Evolutionary conservation across 35 echinoderm and acorn worm species (phyloP).

Genomic region (Heliocidaris erythrogramma): DNA sequence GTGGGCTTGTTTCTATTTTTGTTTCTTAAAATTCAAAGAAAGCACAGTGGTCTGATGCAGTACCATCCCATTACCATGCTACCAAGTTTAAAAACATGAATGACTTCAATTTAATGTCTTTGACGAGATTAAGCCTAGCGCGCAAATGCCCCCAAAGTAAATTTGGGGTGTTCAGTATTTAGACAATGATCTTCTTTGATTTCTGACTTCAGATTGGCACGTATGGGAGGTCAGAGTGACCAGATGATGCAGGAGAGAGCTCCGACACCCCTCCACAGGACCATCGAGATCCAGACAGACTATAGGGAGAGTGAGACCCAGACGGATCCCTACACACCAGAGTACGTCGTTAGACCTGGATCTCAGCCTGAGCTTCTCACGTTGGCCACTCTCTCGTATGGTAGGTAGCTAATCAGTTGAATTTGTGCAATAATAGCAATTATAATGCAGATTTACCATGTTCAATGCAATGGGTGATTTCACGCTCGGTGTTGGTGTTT

Average conservation of each 20-base stretch:
- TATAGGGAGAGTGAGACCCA: constrained; percentile 98
- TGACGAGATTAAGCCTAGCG: no score
- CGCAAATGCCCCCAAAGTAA: no score
- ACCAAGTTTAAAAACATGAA: no score
- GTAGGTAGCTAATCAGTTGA: constrained; percentile 48
- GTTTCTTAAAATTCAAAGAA: no score
- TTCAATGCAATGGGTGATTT: no score
- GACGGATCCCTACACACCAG: constrained; percentile 96
- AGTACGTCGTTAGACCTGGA: constrained; percentile 96
- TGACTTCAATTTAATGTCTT: no score
- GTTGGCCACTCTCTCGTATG: constrained; percentile 89
- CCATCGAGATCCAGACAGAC: constrained; percentile 98
- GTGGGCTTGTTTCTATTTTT: no score
- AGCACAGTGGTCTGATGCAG: no score
- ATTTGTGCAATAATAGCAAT: no score
- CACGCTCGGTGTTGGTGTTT: no score
- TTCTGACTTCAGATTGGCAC: constrained; percentile 51
- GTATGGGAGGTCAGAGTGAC: constrained; percentile 67
- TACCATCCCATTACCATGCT: no score
- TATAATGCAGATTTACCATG: no score
- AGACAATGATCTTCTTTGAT: not conserved
- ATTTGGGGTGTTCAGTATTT: not conserved
- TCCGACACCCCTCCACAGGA: constrained; percentile 79
- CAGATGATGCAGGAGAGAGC: constrained; percentile 73
- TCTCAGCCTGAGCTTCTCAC: constrained; percentile 97